phyloP scores from a whole-genome alignment of 2,797 vertebrate species.

The Ammospiza maritima region DNA sequence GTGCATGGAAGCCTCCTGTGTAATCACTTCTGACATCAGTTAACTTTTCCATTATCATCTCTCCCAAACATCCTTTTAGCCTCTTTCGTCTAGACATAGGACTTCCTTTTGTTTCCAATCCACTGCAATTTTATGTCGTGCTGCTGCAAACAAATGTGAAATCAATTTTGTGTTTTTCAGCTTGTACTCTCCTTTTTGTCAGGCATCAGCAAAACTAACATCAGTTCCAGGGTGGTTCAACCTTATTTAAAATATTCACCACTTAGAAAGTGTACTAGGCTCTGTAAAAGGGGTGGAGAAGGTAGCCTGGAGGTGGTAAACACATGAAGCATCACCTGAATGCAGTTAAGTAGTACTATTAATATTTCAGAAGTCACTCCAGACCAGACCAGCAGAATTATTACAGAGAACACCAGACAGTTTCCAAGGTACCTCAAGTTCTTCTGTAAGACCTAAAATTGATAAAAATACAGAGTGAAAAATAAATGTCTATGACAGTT shows the following conservation, averaged over 20 bases:
- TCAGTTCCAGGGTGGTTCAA: background rate
- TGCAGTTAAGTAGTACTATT: background rate
- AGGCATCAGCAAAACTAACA: background rate
- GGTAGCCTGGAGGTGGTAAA: background rate
- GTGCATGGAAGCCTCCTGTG: background rate
- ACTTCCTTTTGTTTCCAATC: constrained; percentile 36
- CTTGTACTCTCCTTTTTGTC: background rate
- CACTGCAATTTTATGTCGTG: background rate
- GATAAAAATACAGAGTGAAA: background rate
- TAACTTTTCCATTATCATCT: constrained; percentile 47
- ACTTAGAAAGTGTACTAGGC: background rate
- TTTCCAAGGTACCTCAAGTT: background rate
- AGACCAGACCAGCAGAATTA: background rate
- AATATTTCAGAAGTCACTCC: background rate
- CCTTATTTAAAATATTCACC: background rate
- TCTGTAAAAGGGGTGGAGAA: background rate
- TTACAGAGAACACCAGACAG: background rate
- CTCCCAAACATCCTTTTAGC: constrained; percentile 24
- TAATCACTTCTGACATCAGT: constrained; percentile 20
- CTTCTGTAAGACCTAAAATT: background rate
- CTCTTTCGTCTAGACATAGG: constrained; percentile 7
- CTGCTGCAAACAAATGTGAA: constrained; percentile 28
- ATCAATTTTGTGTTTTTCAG: constrained; percentile 37
- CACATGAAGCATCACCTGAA: background rate
- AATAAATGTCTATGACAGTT: background rate